Evolutionary conservation across 2,888 invertebrate genomes (phyloP).

Genomic region (Chydorus sphaericus): DNA sequence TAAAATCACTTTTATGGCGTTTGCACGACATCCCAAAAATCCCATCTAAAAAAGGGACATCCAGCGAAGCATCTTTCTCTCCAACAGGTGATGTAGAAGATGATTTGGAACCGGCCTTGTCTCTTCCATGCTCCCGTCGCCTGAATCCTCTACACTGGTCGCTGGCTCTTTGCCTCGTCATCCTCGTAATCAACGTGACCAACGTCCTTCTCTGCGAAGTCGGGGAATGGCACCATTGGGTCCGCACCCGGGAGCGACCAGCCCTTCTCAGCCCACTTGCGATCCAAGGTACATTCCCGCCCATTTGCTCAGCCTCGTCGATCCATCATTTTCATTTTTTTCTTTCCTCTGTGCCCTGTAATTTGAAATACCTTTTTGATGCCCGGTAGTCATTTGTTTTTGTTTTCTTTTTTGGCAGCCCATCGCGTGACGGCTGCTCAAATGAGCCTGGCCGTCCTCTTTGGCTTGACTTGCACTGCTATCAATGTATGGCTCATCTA

Average conservation of each 20-base stretch:
- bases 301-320: background rate
- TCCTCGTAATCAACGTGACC: conserved; percentile 24
- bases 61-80: background rate
- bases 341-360: too few species aligned
- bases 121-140: background rate
- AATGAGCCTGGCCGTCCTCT: conserved; percentile 2
- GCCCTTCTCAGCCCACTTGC: background rate
- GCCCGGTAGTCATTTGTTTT: too few species aligned
- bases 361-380: too few species aligned
- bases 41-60: background rate
- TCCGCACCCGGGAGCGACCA: background rate
- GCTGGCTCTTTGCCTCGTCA: conserved; percentile 30
- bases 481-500: conserved; percentile 2
- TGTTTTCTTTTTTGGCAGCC: background rate
- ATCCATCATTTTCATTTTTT: too few species aligned
- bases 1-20: background rate
- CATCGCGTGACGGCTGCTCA: conserved; percentile 7
- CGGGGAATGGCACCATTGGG: conserved; percentile 30
- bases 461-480: background rate
- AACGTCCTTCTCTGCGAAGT: conserved; percentile 29
- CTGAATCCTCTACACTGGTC: conserved; percentile 2
- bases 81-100: background rate
- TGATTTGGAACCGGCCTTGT: background rate
- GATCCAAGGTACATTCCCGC: conserved; percentile 5
- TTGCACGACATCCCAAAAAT: background rate